These are phyloP conservation scores for Mizuhopecten yessoensis DNA, from an alignment of 1,140 invertebrate species.

Conservation along the genomic window DNA sequence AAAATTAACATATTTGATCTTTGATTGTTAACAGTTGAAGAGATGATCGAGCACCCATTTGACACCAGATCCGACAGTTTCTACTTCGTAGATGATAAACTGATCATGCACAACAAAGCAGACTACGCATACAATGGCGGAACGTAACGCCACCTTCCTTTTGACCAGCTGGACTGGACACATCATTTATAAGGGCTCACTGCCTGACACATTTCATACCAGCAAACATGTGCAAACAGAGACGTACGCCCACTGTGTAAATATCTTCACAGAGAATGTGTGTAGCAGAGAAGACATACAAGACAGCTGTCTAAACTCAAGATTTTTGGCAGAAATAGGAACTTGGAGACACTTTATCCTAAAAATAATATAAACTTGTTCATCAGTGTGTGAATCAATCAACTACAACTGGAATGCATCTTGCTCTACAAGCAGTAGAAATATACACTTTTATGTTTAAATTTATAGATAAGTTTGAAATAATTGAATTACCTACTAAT, in stretches of 20 bases:
- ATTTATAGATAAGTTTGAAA: no score
- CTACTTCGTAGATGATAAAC: constrained; percentile 98
- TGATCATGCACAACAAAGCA: constrained; percentile 99
- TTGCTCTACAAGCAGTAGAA: no score
- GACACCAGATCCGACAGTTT: constrained; percentile 99
- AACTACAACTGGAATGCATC: no score
- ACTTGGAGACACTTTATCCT: neutral
- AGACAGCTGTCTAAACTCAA: neutral
- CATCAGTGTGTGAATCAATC: no score
- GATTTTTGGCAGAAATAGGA: neutral
- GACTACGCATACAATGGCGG: constrained; percentile 93
- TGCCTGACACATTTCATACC: neutral
- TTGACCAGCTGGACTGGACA: neutral
- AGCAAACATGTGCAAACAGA: constrained; percentile 7
- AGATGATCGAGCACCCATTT: constrained; percentile 98
- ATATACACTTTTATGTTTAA: no score
- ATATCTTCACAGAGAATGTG: neutral
- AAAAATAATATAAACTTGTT: no score
- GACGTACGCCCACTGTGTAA: neutral
- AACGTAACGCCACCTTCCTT: constrained; percentile 53
- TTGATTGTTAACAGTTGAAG: constrained; percentile 90
- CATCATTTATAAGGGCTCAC: neutral
- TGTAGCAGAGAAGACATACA: neutral
- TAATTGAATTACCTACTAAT: no score
- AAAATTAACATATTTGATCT: no score